Base-by-base conservation (phyloP, 2,113 vertebrate genomes). In the Helogale parvula region DNA sequence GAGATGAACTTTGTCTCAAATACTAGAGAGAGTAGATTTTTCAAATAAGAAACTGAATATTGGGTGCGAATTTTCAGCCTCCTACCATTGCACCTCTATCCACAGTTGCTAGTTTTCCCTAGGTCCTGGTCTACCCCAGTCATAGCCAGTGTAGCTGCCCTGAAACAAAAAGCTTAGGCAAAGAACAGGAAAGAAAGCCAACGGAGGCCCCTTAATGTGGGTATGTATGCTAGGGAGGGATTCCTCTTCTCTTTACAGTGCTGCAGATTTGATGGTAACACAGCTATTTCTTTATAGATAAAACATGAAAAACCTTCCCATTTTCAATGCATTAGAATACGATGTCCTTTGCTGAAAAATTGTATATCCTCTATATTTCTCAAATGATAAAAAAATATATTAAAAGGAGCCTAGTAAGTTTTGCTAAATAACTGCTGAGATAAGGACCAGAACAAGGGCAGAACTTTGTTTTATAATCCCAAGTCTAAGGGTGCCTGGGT, bases 401-500 rank as follows among this genome's bases (percentile, higher is more conserved):
- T 76, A 68, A 88, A 85, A 50, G 7, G 5, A 65, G 1, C 15
- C 19, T 16, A 91, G 23, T 27, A 74, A 52, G 2, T 82, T 93
- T 94, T 69, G 21, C 29, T 66, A 65, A 92, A 80, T 35, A 74
- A 76, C 82, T 96, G n/a, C 27, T 82, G 90, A 93, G 21, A 84
- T 27, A 88, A 95, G 33, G 21, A 81, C 7, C 14, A 83, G 29
- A 97, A 96, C 7, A 74, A 92, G 7, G 2, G 80, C 6, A 84
- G 25, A 50, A 41, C 13, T 92, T 94, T 65, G 35, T 71, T 90
- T 77, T 82, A 17, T 11, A 81, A 23, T 12, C 4, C 25, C 31
- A 86, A 88, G 0, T 68, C 15, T 83, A 90, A 94, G 21, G 57
- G 57, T 57, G 19, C 57, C 57, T 57, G 21, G 7, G 21, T 57